phyloP scores from a whole-genome alignment of 1,140 invertebrate species.

The Procambarus clarkii region DNA sequence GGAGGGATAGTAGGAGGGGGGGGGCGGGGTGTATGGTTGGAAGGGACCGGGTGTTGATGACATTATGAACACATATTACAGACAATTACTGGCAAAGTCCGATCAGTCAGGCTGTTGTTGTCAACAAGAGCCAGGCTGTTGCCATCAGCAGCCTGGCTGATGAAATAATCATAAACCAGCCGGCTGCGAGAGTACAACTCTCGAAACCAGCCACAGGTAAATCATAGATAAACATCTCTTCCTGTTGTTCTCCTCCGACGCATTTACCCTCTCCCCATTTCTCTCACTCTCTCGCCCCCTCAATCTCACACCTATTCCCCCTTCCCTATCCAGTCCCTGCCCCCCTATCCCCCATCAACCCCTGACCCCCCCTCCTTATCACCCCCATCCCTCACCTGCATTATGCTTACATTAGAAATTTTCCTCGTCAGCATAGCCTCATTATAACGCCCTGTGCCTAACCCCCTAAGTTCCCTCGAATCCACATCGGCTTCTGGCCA shows the following conservation, averaged over 20 bases:
- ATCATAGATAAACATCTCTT: no score
- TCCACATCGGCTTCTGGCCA: background rate
- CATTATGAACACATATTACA: no score
- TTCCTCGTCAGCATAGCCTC: constrained; percentile 26
- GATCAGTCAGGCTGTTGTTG: no score
- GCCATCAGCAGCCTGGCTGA: no score
- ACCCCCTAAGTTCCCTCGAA: constrained; percentile 14
- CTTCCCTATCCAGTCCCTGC: background rate
- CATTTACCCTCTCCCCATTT: background rate
- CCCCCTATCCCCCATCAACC: background rate
- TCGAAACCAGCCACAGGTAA: no score
- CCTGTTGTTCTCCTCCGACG: background rate
- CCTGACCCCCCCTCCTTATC: background rate
- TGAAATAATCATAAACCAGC: no score
- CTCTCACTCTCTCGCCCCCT: background rate
- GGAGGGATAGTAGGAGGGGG: no score
- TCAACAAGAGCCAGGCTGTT: no score
- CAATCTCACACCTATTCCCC: background rate
- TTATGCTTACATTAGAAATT: constrained; percentile 51
- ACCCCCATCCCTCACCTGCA: constrained; percentile 7
- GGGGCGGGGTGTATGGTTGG: no score
- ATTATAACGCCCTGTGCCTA: constrained; percentile 29
- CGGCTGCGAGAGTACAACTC: no score
- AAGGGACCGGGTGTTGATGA: no score
- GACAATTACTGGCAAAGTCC: no score